A percentile compares a stretch with the other conserved stretches of the same genome.
phyloP scores from a whole-genome alignment of 1,140 invertebrate species.

The Cyclargus thomasi region DNA sequence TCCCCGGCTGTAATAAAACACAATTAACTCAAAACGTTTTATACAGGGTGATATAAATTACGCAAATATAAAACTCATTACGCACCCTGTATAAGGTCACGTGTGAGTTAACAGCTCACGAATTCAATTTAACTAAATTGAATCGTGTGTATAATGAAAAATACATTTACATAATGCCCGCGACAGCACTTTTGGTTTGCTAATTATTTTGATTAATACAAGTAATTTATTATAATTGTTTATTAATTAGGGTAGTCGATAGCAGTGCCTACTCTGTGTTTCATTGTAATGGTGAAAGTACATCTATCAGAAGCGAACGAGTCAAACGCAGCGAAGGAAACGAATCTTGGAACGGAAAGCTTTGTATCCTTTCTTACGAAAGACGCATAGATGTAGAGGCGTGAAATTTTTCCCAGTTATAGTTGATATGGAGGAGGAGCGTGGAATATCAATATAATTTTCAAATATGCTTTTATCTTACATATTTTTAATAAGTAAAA shows the following conservation, averaged over 20 bases:
- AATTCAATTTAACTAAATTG: neutral
- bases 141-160: neutral
- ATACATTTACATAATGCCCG: neutral
- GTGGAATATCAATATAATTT: too few relatives aligned
- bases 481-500: too few relatives aligned
- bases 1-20: neutral
- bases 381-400: too few relatives aligned
- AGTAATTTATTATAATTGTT: neutral
- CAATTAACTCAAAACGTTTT: neutral
- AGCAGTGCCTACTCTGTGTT: neutral
- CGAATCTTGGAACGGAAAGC: too few relatives aligned
- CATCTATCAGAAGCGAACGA: too few relatives aligned
- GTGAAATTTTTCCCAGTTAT: too few relatives aligned
- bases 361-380: too few relatives aligned
- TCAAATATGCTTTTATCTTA: too few relatives aligned
- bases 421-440: too few relatives aligned
- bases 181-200: neutral
- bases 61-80: neutral
- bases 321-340: too few relatives aligned
- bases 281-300: neutral
- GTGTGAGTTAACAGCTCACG: neutral
- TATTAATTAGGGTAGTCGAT: neutral
- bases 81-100: neutral
- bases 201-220: constrained; percentile 1
- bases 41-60: neutral